Percentiles rank a stretch among this genome's conserved stretches.
These are phyloP conservation scores for Odontophorus gujanensis DNA, from an alignment of 2,113 vertebrate genomes.

Conservation along the genomic window DNA sequence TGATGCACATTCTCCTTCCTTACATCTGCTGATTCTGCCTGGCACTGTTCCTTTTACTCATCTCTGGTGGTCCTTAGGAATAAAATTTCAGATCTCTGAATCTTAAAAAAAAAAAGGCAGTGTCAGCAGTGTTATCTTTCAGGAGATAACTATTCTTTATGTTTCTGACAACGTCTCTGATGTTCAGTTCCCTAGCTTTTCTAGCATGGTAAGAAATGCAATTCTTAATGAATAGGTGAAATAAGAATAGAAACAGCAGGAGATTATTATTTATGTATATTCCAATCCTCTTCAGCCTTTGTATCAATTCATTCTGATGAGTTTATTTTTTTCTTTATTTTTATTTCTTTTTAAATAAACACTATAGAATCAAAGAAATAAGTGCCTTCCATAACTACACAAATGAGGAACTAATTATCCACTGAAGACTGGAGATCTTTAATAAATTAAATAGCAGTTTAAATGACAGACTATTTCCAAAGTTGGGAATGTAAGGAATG, in stretches of 20 bases:
- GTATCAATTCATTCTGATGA: not conserved
- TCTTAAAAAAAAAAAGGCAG: not conserved
- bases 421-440: not conserved
- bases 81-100: not conserved
- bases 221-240: not conserved
- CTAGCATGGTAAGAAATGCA: not conserved
- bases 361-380: not conserved
- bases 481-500: not conserved
- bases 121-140: not conserved
- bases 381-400: not conserved
- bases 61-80: not conserved
- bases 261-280: not conserved
- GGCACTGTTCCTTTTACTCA: not conserved
- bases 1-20: not conserved
- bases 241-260: not conserved
- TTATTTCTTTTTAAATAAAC: not conserved
- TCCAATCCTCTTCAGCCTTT: not conserved
- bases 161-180: not conserved
- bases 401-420: not conserved
- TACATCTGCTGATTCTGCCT: not conserved
- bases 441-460: not conserved
- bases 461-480: not conserved
- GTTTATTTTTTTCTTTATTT: not conserved
- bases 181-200: not conserved
- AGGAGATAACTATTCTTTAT: not conserved